A percentile compares a stretch with the other conserved stretches of the same genome.
phyloP scores from a whole-genome alignment of 2,797 vertebrate genomes.

The Danio tinwini region DNA sequence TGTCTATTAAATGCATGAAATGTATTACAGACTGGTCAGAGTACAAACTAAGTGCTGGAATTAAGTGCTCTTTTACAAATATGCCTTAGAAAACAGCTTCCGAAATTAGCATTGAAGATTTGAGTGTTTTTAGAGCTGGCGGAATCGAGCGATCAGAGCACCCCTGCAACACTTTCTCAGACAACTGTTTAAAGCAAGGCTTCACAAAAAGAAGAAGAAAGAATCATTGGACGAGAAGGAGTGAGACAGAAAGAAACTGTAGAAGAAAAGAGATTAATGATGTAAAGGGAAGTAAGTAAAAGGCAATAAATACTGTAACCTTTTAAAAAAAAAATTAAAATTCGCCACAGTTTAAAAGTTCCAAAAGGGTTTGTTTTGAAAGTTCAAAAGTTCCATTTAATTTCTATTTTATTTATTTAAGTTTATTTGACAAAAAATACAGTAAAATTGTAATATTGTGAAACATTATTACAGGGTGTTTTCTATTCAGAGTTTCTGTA shows the following conservation, averaged over 20 bases:
- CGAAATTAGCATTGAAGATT: constrained; percentile 43
- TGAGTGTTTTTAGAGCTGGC: constrained; percentile 43
- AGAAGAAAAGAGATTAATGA: neutral
- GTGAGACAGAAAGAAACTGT: neutral
- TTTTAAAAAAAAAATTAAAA: neutral
- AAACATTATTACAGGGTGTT: neutral
- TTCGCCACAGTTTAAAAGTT: neutral
- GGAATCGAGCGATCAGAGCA: constrained; percentile 13
- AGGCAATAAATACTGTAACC: neutral
- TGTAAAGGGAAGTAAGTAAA: neutral
- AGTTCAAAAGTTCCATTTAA: no score
- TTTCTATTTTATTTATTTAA: no score
- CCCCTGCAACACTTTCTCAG: neutral
- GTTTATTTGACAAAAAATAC: neutral
- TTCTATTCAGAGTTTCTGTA: no score
- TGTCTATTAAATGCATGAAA: constrained; percentile 18
- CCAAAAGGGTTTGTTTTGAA: neutral
- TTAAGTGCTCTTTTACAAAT: constrained; percentile 30
- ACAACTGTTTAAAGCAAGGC: constrained; percentile 7
- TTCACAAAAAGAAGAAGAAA: constrained; percentile 1
- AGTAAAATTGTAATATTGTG: neutral
- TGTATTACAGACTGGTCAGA: neutral
- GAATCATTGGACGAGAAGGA: neutral
- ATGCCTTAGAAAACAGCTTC: constrained; percentile 41
- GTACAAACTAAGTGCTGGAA: constrained; percentile 1